Base-by-base conservation (phyloP, 2,888 invertebrate species). In the Platycnemis pennipes region DNA sequence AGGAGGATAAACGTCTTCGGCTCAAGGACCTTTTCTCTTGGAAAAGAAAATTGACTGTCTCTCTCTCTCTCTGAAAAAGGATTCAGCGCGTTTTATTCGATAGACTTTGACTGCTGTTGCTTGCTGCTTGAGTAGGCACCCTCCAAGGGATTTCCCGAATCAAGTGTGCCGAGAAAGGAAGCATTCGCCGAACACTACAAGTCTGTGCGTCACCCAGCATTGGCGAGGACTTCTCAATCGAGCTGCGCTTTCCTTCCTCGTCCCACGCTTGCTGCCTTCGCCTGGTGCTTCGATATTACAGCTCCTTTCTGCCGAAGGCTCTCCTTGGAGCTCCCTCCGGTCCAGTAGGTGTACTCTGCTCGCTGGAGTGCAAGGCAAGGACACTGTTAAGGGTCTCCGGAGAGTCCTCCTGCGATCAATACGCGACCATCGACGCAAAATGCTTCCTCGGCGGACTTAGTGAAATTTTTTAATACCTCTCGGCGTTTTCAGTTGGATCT, bases 11-110 rank as follows among this genome's bases (percentile, higher is more conserved):
- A 37, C 77, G 77, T 77, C 77, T 37, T 37, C 37, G 77, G 77
- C 77, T 77, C 37, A 77, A 37, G 77, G 77, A 37, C 31, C 37
- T 77, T 77, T 77, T 77, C 77, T n/a, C 77, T 31, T n/a, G 77
- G 26, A 26, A 77, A 13, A 77, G 77, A 77, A 77, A 77, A 77
- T 77, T 77, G 77, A 77, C 77, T 77, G 31, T 77, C 77, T 77
- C 31, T 16, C 63, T 63, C 63, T 63, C 26, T 1, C n/a, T 26
- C 26, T 63, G 16, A 31, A 16, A 77, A 37, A 77, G 77, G 37
- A 77, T 77, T 77, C 77, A 31, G 31, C 77, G 31, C 77, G 37
- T 77, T 37, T 37, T 16, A 11, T 37, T 26, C 31, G 37, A 37
- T 11, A 37, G 77, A 77, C 77, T 77, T 77, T 77, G 77, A 77